These are phyloP conservation scores for Lottia gigantea DNA, from an alignment of 2,888 invertebrate species.

Conservation along the genomic window DNA sequence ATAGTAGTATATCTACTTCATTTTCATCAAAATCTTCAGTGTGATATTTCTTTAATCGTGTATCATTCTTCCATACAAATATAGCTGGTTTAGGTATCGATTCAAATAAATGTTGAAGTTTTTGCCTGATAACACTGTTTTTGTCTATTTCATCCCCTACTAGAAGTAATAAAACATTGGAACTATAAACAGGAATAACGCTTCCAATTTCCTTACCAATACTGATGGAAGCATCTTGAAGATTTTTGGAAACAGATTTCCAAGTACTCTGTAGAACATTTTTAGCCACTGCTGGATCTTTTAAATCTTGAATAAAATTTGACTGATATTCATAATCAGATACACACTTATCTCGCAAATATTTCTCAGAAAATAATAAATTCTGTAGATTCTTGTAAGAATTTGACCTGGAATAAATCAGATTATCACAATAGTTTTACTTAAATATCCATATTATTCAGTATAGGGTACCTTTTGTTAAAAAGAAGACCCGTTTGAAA, in stretches of 20 bases:
- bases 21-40: background rate
- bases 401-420: background rate
- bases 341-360: background rate
- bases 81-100: background rate
- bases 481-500: too few species aligned
- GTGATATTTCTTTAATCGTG: background rate
- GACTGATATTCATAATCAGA: background rate
- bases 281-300: background rate
- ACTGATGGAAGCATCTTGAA: background rate
- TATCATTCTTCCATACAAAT: background rate
- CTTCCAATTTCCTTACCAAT: background rate
- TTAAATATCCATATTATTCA: too few species aligned
- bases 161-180: background rate
- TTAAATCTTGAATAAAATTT: background rate
- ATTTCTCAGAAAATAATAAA: background rate
- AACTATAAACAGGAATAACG: background rate
- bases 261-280: slow-evolving; percentile 1
- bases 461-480: too few species aligned
- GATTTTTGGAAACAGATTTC: background rate
- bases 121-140: background rate
- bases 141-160: background rate
- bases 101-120: background rate
- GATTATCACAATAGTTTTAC: too few species aligned
- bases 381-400: background rate
- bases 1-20: background rate